These are phyloP conservation scores for Dreissena rostriformis DNA, from an alignment of 1,140 invertebrate genomes.

Conservation along the genomic window DNA sequence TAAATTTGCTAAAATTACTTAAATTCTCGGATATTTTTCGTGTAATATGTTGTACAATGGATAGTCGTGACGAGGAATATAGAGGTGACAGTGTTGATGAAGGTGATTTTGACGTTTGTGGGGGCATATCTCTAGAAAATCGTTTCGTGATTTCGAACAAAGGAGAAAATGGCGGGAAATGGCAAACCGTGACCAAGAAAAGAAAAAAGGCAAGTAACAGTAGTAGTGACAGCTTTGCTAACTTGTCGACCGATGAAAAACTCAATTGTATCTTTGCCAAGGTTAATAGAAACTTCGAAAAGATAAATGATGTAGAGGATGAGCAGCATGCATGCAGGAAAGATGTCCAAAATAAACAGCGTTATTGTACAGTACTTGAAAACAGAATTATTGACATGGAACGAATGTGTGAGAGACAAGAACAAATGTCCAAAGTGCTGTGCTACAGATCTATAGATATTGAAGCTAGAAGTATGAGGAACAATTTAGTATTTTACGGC, in stretches of 20 bases:
- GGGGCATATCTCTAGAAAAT: not conserved
- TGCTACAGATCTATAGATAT: constrained; percentile 35
- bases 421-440: constrained; percentile 2
- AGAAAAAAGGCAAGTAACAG: constrained; percentile 16
- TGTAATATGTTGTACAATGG: too few relatives aligned
- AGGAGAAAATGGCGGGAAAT: constrained; percentile 8
- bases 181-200: constrained; percentile 17
- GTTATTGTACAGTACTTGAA: not conserved
- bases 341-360: constrained; percentile 13
- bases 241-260: constrained; percentile 22
- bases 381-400: not conserved
- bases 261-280: constrained; percentile 22
- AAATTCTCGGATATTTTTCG: too few relatives aligned
- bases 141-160: not conserved
- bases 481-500: constrained; percentile 34
- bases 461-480: constrained; percentile 38
- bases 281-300: constrained; percentile 28
- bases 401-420: not conserved
- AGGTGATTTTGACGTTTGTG: too few relatives aligned
- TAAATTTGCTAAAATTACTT: too few relatives aligned
- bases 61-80: too few relatives aligned
- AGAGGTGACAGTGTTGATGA: too few relatives aligned
- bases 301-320: constrained; percentile 18
- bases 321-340: not conserved
- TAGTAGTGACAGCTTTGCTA: constrained; percentile 7